Evolutionary conservation across 2,113 vertebrate species (phyloP).

Genomic region (Sigmodon hispidus): DNA sequence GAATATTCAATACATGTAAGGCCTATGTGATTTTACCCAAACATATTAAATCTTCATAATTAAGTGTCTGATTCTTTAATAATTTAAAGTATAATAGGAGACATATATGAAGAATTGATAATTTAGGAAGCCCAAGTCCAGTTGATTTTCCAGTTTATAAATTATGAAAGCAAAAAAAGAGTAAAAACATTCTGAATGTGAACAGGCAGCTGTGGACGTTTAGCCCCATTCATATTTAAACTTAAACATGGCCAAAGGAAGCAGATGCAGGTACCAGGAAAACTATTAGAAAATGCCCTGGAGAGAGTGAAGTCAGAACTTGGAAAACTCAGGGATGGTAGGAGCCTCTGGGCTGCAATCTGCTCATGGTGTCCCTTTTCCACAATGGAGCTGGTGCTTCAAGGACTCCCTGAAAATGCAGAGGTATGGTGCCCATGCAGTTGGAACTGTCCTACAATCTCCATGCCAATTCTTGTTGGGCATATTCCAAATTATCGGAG

Average conservation of each 20-base stretch:
- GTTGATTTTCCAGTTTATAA: constrained; percentile 19
- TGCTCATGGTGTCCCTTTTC: background rate
- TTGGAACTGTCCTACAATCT: background rate
- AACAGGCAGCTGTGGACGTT: constrained; percentile 21
- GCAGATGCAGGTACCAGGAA: constrained; percentile 43
- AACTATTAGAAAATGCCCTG: constrained; percentile 24
- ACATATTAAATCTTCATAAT: background rate
- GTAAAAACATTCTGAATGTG: constrained; percentile 35
- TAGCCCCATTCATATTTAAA: constrained; percentile 31
- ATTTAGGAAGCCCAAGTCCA: constrained; percentile 41
- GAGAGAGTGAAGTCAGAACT: constrained; percentile 65
- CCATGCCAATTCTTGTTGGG: background rate
- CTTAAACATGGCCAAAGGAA: constrained; percentile 51
- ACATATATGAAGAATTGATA: background rate
- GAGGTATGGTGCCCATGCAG: background rate
- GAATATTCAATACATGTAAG: background rate
- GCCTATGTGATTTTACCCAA: constrained; percentile 8
- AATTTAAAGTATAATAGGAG: background rate
- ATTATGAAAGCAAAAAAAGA: constrained; percentile 33
- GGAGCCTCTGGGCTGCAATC: background rate
- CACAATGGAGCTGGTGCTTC: background rate
- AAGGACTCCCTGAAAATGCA: constrained; percentile 28
- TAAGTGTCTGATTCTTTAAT: background rate
- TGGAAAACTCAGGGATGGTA: constrained; percentile 13
- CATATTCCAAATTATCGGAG: background rate